Base-by-base conservation (phyloP, 1,140 invertebrate species). In the Kradibia gibbosae region DNA sequence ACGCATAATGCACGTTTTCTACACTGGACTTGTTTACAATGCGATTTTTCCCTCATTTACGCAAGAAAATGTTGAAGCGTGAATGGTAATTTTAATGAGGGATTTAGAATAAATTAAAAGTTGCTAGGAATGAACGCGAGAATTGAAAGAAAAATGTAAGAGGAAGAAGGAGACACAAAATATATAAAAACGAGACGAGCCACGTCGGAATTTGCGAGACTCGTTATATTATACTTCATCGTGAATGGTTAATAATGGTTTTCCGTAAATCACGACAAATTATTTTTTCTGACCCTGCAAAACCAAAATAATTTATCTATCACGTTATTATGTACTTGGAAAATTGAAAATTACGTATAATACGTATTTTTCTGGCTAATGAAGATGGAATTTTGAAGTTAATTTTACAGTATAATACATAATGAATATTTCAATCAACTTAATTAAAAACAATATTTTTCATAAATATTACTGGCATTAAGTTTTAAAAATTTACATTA, bases 61-160 rank as follows among this genome's bases (percentile, higher is more conserved):
- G 45, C 57, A 31, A 17, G 45, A 34, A 75, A 79, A 62, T 53
- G 67, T 34, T 42, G 53, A 65, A 75, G 62, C 80, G 62, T 77
- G 80, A 77, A 81, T 77, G 80, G 73, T 48, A 76, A 77, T 76
- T 81, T 71, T 36, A 77, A 77, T 50, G 73, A 77, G 80, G 48
- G 50, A 76, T 76, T 81, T 81, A 70, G 70, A 81, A 81, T 81
- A 75, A 70, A 75, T 81, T 81, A 55, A 65, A 74, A 80, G 39
- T 55, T 31, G 28, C 28, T 11, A 20, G 62, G 25, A 25, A 50
- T n/a, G 13, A 13, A 15, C 53, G 36, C 22, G 15, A 3, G 34
- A 42, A 72, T 22, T 20, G 48, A 62, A 45, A 28, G 31, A 42
- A 53, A 57, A 65, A 55, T n/a, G 13, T 7, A 15, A 20, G 48